Evolutionary conservation across 2,888 invertebrate species (phyloP), one percentile per base, ranked within the genome.

Genomic region (Ectemnius continuus): DNA sequence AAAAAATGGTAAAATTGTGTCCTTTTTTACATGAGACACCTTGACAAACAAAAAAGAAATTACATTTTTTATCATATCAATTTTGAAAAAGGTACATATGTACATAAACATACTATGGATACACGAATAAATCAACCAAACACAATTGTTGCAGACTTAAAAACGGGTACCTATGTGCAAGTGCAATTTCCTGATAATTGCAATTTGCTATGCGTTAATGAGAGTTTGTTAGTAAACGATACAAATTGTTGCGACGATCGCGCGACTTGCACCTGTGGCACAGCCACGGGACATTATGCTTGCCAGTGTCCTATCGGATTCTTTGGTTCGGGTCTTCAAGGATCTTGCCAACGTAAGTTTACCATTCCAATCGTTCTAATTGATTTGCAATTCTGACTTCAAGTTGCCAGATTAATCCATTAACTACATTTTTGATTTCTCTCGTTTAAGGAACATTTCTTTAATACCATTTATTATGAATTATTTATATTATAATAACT

Each of bases 241-340:
- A 70, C 20, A n/a, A 76, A 61, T 18, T 95, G 95, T 84, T 95
- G 95, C 84, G 94, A 94, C 86, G 84, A 88, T 11, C 91, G 92
- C 70, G 94, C 95, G 1, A 90, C 91, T 14, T 95, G 95, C 85
- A 92, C 93, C 13, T 95, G 95, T 85, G 94, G 94, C 0, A 94
- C 93, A 4, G 93, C 94, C 18, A 94, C 94, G 0, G 95, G 95
- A 0, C 94, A 94, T 83, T 95, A 94, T 84, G 92, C 93, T n/a
- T 95, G 95, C 82, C 89, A 94, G 23, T 95, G 95, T 81, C 92
- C 92, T 56, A 90, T 92, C 3, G 95, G 95, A 13, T 94, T 92
- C 85, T 94, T 94, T 84, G 95, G 95, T 46, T 92, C 93, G 16
- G 95, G 95, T 1, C 88, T 94, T 1, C 89, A 88, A 76, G 92